Evolutionary conservation across 1,140 invertebrate genomes (phyloP).

Genomic region (Euwallacea similis): DNA sequence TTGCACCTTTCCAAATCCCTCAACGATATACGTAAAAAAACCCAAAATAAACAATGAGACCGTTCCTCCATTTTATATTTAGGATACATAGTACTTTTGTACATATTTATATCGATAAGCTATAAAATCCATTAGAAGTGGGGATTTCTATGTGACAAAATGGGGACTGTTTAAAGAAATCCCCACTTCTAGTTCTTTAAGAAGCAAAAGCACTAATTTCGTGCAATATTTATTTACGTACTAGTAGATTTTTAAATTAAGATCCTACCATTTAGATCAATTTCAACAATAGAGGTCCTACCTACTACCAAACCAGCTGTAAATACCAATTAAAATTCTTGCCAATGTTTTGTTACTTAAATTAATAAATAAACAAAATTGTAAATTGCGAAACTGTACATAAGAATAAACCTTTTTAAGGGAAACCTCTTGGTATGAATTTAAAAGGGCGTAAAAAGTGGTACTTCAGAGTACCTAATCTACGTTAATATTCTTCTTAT

Average conservation of each 20-base stretch:
- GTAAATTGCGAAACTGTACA: slow-evolving; percentile 26
- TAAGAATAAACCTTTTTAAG: slow-evolving; percentile 22
- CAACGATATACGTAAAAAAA: slow-evolving; percentile 49
- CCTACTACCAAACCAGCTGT: not conserved
- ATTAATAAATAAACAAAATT: not conserved
- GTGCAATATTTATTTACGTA: slow-evolving; percentile 17
- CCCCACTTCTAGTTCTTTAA: not conserved
- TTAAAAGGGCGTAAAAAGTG: slow-evolving; percentile 35
- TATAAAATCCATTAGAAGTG: too few relatives aligned
- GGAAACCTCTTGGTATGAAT: slow-evolving; percentile 48
- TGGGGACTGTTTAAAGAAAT: too few relatives aligned
- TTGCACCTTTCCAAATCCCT: too few relatives aligned
- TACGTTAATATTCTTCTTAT: too few relatives aligned
- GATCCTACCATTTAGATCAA: not conserved
- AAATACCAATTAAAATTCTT: slow-evolving; percentile 27
- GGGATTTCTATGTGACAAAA: too few relatives aligned
- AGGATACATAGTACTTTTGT: too few relatives aligned
- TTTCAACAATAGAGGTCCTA: not conserved
- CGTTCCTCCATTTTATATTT: too few relatives aligned
- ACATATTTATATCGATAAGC: too few relatives aligned
- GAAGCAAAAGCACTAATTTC: slow-evolving; percentile 1
- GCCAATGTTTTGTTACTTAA: slow-evolving; percentile 3
- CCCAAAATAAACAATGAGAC: slow-evolving; percentile 37
- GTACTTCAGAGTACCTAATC: not conserved
- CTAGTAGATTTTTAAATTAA: not conserved